A percentile compares a stretch with the other conserved stretches of the same genome.
Evolutionary conservation across 2,888 invertebrate genomes (phyloP).

Genomic region (Hirtodrosophila confusa): DNA sequence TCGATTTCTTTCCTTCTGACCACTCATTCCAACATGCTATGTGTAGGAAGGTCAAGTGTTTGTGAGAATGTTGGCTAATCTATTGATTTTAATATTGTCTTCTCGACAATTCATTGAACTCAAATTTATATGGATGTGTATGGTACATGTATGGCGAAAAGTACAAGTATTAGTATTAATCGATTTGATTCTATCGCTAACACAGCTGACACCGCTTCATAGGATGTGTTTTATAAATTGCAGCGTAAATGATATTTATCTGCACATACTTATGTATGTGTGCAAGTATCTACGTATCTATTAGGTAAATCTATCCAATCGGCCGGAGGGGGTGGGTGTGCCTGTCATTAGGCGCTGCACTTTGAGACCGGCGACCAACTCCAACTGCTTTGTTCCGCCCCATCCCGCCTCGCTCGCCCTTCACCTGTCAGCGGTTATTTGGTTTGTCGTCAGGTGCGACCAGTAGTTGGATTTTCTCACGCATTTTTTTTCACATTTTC

Average conservation of each 20-base stretch:
- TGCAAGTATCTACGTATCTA: not conserved
- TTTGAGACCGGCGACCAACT: conserved; percentile 3
- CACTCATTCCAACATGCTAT: no score
- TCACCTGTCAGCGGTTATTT: conserved; percentile 28
- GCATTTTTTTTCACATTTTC: conserved; percentile 54
- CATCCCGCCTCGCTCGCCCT: not conserved
- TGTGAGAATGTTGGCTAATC: no score
- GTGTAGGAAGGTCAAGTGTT: no score
- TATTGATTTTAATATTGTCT: no score
- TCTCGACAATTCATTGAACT: not conserved
- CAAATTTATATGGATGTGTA: no score
- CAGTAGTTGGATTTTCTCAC: conserved; percentile 66
- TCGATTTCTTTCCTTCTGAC: no score
- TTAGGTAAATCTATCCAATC: conserved; percentile 11
- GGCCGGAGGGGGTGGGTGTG: not conserved
- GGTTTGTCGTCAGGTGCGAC: conserved; percentile 55
- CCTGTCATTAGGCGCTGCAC: conserved; percentile 15
- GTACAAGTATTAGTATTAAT: no score
- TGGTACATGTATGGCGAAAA: no score
- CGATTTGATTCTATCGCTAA: not conserved
- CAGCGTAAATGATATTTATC: conserved; percentile 12
- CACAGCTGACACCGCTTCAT: not conserved
- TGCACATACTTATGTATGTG: not conserved
- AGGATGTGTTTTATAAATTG: conserved; percentile 45
- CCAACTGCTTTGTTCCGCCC: not conserved